Percentiles rank a stretch among this genome's conserved stretches.
Evolutionary conservation across 2,888 invertebrate species (phyloP).

Genomic region (Erebia ligea): DNA sequence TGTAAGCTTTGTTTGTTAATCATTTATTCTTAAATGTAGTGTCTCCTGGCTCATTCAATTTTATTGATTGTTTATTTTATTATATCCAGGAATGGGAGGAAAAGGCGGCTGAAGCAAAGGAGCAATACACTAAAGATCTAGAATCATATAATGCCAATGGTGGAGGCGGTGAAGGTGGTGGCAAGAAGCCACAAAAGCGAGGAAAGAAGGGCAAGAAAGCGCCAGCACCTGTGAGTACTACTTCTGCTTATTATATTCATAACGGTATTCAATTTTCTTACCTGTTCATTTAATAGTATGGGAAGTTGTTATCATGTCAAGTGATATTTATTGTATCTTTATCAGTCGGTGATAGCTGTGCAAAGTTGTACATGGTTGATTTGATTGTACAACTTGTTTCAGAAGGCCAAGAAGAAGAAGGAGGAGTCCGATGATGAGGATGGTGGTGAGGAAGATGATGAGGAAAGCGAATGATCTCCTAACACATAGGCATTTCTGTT

Average conservation of each 20-base stretch:
- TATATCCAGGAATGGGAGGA: conserved; percentile 92
- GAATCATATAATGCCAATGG: conserved; percentile 94
- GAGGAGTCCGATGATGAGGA: conserved; percentile 86
- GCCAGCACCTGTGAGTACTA: conserved; percentile 68
- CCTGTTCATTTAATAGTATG: background rate
- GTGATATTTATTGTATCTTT: conserved; percentile 1
- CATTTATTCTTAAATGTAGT: conserved; percentile 20
- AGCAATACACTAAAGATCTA: conserved; percentile 94
- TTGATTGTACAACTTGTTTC: conserved; percentile 36
- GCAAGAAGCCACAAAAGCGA: conserved; percentile 83
- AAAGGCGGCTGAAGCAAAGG: conserved; percentile 94
- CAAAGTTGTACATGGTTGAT: background rate
- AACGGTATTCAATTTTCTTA: background rate
- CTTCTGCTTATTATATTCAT: conserved; percentile 8
- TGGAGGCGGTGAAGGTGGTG: conserved; percentile 82
- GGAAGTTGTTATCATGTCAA: conserved; percentile 7
- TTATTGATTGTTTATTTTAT: conserved; percentile 35
- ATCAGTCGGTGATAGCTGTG: background rate
- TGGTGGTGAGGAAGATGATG: conserved; percentile 85
- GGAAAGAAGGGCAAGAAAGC: conserved; percentile 81
- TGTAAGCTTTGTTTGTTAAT: conserved; percentile 74
- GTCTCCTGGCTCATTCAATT: conserved; percentile 26
- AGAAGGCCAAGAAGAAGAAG: conserved; percentile 84
- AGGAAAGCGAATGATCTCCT: conserved; percentile 86
- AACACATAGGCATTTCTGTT: conserved; percentile 72